Percentiles rank a stretch among this genome's conserved stretches.
phyloP scores from a whole-genome alignment of 2,888 invertebrate genomes.

The Caenorhabditis doughertyi region DNA sequence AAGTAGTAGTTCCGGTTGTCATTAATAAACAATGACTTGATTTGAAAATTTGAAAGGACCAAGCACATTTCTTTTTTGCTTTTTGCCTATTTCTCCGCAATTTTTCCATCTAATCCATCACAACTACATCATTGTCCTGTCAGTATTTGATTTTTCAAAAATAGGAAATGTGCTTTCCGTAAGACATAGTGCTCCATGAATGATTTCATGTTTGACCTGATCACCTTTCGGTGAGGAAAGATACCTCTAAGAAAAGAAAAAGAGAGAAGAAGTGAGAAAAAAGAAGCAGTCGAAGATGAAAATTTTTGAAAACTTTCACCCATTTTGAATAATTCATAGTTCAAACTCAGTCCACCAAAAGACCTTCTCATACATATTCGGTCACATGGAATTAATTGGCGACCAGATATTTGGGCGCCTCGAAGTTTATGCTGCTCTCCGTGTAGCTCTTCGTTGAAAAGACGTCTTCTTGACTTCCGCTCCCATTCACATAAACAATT shows the following conservation, averaged over 20 bases:
- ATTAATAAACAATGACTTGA: slow-evolving; percentile 62
- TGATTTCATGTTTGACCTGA: slow-evolving; percentile 4
- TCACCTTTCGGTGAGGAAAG: not conserved
- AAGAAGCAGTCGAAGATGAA: slow-evolving; percentile 33
- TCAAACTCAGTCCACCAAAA: slow-evolving; percentile 37
- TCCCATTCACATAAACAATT: slow-evolving; percentile 67
- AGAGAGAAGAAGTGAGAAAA: slow-evolving; percentile 21
- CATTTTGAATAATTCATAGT: slow-evolving; percentile 51
- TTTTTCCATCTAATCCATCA: slow-evolving; percentile 45
- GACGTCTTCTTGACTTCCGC: slow-evolving; percentile 56
- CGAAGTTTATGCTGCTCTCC: slow-evolving; percentile 43
- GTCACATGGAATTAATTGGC: slow-evolving; percentile 64
- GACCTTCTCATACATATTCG: slow-evolving; percentile 62
- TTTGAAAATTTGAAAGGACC: slow-evolving; percentile 29
- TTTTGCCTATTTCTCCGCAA: slow-evolving; percentile 17
- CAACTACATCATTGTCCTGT: slow-evolving; percentile 26
- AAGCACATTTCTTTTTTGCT: slow-evolving; percentile 10
- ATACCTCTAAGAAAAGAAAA: slow-evolving; percentile 6
- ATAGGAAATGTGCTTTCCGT: not conserved
- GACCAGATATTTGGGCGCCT: slow-evolving; percentile 58
- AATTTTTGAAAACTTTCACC: slow-evolving; percentile 55
- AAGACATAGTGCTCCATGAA: not conserved
- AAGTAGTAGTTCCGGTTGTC: slow-evolving; percentile 44
- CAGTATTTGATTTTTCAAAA: not conserved
- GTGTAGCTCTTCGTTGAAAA: slow-evolving; percentile 30